Percentiles rank a stretch among this genome's conserved stretches.
phyloP scores from a whole-genome alignment of 2,888 invertebrate genomes.

The Seira ritae region DNA sequence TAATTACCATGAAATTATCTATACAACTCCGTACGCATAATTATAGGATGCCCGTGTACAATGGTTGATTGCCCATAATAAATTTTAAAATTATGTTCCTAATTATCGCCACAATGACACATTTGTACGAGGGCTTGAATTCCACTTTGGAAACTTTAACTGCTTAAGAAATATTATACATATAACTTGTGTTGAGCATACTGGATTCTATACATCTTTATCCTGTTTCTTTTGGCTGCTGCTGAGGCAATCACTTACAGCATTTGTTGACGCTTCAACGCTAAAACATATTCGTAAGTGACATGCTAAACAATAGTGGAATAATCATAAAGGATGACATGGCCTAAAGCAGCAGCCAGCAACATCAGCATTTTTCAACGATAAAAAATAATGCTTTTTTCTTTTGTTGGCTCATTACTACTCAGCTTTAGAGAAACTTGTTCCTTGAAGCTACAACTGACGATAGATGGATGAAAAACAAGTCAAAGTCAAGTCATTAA shows the following conservation, averaged over 20 bases:
- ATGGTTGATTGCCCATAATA: background rate
- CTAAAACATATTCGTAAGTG: conserved; percentile 16
- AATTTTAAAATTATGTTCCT: background rate
- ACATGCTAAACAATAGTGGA: conserved; percentile 3
- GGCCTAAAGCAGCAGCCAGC: background rate
- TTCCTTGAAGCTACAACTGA: background rate
- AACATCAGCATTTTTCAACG: background rate
- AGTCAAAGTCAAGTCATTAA: background rate
- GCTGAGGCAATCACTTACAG: too few species aligned
- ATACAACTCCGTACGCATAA: conserved; percentile 3
- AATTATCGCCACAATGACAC: conserved; percentile 7
- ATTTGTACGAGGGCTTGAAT: background rate
- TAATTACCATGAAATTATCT: conserved; percentile 4
- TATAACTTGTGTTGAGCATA: too few species aligned
- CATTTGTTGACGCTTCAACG: conserved; percentile 1
- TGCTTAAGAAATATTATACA: too few species aligned
- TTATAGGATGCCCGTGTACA: background rate
- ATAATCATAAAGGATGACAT: conserved; percentile 11
- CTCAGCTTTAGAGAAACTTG: background rate
- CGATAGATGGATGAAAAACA: background rate
- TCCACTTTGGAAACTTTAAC: too few species aligned
- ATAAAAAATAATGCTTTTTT: background rate
- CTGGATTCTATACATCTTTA: too few species aligned
- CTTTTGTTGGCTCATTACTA: background rate
- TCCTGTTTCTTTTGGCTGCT: too few species aligned